Percentiles rank a stretch among this genome's conserved stretches.
These are phyloP conservation scores for Pararge aegeria DNA, from an alignment of 1,140 invertebrate genomes.

Conservation along the genomic window DNA sequence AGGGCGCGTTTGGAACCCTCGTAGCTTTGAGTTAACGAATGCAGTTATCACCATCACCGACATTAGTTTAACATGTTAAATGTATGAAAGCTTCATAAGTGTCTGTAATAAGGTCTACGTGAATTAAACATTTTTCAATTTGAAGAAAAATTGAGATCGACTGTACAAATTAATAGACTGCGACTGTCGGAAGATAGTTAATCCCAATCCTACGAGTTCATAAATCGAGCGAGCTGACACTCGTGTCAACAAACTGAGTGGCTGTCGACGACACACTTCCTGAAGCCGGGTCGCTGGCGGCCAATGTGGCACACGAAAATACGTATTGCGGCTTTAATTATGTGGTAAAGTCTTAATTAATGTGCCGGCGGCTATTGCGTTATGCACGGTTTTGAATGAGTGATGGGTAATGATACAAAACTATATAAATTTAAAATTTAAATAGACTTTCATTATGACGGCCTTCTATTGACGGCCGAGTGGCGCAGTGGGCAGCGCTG, in stretches of 20 bases:
- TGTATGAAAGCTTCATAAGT: no score
- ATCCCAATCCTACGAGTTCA: neutral
- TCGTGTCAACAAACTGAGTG: constrained; percentile 12
- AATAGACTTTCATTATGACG: no score
- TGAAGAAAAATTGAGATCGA: neutral
- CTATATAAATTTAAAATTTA: no score
- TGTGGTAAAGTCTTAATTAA: constrained; percentile 1
- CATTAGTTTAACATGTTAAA: no score
- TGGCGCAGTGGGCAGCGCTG: no score
- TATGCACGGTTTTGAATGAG: neutral
- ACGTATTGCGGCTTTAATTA: neutral
- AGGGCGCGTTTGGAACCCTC: no score
- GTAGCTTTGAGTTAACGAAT: no score
- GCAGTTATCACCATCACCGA: no score
- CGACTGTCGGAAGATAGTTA: constrained; percentile 11
- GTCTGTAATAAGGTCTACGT: no score
- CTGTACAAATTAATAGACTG: constrained; percentile 11
- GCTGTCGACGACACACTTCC: constrained; percentile 3
- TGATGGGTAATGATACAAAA: no score
- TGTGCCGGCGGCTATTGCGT: neutral
- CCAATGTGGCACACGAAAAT: neutral
- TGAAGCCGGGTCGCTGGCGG: constrained; percentile 1
- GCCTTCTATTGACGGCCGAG: no score
- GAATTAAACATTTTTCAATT: no score
- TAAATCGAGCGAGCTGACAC: constrained; percentile 4